Conservation (phyloP, 2,888 invertebrate species). For the Trachelus tabidus region DNA sequence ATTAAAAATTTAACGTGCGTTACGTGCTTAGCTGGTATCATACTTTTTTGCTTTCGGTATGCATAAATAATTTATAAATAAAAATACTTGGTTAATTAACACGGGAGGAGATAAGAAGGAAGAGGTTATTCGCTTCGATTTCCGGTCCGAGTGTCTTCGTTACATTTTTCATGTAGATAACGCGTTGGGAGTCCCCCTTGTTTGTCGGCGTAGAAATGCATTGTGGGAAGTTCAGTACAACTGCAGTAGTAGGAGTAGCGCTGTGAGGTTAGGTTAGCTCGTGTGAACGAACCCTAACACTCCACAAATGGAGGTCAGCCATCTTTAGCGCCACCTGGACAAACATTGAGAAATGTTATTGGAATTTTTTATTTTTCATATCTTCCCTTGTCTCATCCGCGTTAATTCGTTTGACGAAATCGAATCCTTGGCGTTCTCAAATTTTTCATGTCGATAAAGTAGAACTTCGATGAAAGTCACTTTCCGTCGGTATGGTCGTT, state of each 20-base stretch:
- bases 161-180: background rate
- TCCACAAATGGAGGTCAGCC: background rate
- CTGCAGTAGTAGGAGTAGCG: background rate
- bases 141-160: background rate
- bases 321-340: background rate
- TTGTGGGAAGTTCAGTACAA: background rate
- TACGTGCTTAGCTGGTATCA: background rate
- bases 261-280: background rate
- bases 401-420: background rate
- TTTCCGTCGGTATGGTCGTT: background rate
- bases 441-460: background rate
- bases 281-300: background rate
- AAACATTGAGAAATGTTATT: background rate
- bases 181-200: background rate
- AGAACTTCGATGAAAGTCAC: background rate
- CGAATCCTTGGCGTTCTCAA: background rate
- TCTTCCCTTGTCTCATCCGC: too few relatives aligned
- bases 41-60: background rate
- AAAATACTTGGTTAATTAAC: background rate
- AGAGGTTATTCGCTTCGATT: background rate
- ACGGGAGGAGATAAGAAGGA: background rate
- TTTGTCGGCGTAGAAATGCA: background rate
- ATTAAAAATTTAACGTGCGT: background rate
- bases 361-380: background rate
- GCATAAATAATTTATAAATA: background rate